A percentile compares a stretch with the other conserved stretches of the same genome.
Evolutionary conservation across 1,140 invertebrate genomes (phyloP).

Genomic region (Yoshiicerus persimilis): DNA sequence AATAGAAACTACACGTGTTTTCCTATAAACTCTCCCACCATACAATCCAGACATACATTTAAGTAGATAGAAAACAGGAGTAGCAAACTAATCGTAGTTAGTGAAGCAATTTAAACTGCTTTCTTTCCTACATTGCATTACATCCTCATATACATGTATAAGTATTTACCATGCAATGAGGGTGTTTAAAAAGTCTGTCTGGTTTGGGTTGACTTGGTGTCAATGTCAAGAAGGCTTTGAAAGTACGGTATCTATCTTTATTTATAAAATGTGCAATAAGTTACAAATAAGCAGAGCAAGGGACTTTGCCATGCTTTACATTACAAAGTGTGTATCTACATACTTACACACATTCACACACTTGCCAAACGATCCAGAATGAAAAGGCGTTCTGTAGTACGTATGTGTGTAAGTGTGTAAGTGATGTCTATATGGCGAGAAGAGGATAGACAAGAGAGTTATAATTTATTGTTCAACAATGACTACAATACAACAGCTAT

Average conservation of each 20-base stretch:
- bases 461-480: slow-evolving; percentile 2
- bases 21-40: neutral
- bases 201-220: neutral
- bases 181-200: neutral
- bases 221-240: neutral
- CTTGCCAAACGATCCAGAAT: slow-evolving; percentile 15
- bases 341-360: neutral
- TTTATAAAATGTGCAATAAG: neutral
- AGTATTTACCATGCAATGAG: no score
- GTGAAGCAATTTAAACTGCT: neutral
- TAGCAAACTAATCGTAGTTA: no score
- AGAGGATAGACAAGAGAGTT: neutral
- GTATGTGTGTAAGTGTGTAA: neutral
- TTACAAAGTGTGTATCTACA: neutral
- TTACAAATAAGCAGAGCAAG: neutral
- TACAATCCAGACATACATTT: neutral
- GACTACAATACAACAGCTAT: neutral
- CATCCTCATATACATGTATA: neutral
- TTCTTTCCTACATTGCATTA: neutral
- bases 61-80: neutral
- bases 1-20: neutral
- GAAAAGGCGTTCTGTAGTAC: neutral
- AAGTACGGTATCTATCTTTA: neutral
- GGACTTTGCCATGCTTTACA: neutral
- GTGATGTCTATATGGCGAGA: neutral